Evolutionary conservation across 2,113 vertebrate species (phyloP).

Genomic region (Vanacampus margaritifer): DNA sequence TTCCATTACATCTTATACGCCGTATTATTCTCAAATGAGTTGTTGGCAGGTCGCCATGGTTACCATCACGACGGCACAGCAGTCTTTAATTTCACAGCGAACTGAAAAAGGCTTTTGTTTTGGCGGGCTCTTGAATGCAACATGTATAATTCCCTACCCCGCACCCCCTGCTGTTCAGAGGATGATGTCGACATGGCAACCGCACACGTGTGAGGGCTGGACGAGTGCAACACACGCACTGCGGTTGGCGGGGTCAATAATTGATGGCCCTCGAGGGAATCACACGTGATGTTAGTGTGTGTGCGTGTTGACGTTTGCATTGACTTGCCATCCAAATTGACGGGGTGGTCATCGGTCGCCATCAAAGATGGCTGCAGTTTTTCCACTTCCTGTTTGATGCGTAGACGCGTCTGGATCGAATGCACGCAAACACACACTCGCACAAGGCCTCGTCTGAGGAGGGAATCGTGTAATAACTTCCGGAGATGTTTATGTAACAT

Average conservation of each 20-base stretch:
- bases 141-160: not conserved
- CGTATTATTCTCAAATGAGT: not conserved
- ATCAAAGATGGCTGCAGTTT: not conserved
- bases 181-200: slow-evolving; percentile 48
- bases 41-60: not conserved
- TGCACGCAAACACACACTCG: not conserved
- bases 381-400: not conserved
- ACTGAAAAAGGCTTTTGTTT: not conserved
- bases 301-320: not conserved
- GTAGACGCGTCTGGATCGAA: not conserved
- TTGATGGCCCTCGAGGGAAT: slow-evolving; percentile 45
- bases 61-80: not conserved
- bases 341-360: not conserved
- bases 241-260: slow-evolving; percentile 45
- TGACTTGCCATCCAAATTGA: not conserved
- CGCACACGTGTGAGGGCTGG: slow-evolving; percentile 20
- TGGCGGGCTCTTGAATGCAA: not conserved
- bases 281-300: slow-evolving; percentile 16
- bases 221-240: slow-evolving; percentile 14
- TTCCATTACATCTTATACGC: not conserved
- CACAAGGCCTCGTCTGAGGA: not conserved
- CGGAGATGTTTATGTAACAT: not conserved
- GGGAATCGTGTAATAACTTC: not conserved
- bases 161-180: slow-evolving; percentile 4
- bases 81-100: not conserved